A percentile compares a stretch with the other conserved stretches of the same genome.
phyloP scores from a whole-genome alignment of 92 coral and sea anemone genomes.

The Zoanthus sociatus region DNA sequence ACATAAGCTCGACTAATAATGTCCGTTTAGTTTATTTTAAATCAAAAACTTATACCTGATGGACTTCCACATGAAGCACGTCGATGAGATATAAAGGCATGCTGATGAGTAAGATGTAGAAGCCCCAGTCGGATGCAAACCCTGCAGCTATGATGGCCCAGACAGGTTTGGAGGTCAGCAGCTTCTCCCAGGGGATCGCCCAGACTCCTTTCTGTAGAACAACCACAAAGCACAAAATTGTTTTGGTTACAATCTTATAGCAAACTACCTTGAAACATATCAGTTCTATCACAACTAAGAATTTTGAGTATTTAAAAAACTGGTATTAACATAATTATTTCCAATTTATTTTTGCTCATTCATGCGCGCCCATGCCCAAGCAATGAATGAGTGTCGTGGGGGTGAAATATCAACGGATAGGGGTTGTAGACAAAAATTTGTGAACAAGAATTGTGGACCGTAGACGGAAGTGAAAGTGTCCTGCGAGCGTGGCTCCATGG shows the following conservation, averaged over 20 bases:
- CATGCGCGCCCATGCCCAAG: no score
- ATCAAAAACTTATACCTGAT: slow-evolving; percentile 56
- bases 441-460: no score
- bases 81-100: slow-evolving; percentile 91
- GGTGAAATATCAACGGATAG: no score
- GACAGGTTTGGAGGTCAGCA: slow-evolving; percentile 79
- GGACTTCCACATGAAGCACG: slow-evolving; percentile 83
- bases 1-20: no score
- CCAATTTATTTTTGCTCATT: no score
- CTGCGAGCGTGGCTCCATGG: no score
- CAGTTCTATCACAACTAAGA: background rate
- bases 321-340: no score
- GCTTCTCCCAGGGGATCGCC: slow-evolving; percentile 77
- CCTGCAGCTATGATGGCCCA: slow-evolving; percentile 92
- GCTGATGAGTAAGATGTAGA: slow-evolving; percentile 89
- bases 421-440: no score
- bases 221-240: background rate
- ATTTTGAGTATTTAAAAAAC: no score
- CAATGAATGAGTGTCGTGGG: no score
- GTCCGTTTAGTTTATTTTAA: background rate
- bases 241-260: background rate
- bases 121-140: slow-evolving; percentile 95
- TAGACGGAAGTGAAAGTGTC: no score
- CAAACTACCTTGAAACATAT: no score
- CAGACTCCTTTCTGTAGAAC: slow-evolving; percentile 69